Evolutionary conservation across 2,888 invertebrate genomes (phyloP).

Genomic region (Allygus modestus): DNA sequence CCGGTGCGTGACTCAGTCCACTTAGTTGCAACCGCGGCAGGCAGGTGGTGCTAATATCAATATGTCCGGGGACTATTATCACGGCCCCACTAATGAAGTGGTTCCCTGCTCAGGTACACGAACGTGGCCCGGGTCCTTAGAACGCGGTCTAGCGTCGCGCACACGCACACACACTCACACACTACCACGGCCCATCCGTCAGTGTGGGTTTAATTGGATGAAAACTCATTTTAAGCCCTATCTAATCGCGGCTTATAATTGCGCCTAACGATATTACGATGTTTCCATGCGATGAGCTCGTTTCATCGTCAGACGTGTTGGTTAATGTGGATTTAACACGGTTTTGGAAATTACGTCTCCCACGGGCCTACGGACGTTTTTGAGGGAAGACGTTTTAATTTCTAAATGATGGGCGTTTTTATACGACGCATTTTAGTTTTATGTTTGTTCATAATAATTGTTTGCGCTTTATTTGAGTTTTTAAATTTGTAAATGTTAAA

Average conservation of each 20-base stretch:
- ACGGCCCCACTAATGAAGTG: constrained; percentile 60
- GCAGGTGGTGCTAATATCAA: constrained; percentile 62
- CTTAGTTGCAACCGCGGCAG: constrained; percentile 41
- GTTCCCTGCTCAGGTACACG: constrained; percentile 37
- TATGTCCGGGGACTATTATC: constrained; percentile 58
- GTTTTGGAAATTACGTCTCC: constrained; percentile 17
- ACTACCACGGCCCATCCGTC: neutral
- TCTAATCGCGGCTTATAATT: constrained; percentile 46
- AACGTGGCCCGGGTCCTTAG: neutral
- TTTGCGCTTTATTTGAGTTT: no score
- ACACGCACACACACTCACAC: constrained; percentile 35
- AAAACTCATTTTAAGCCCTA: constrained; percentile 48
- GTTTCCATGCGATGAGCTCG: constrained; percentile 49
- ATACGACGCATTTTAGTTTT: no score
- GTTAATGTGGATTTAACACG: constrained; percentile 50
- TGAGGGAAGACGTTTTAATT: constrained; percentile 29
- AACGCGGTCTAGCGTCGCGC: constrained; percentile 6
- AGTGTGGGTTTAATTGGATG: constrained; percentile 54
- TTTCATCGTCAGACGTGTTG: constrained; percentile 46
- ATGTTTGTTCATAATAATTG: no score
- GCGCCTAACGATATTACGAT: constrained; percentile 44
- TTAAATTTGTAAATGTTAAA: no score
- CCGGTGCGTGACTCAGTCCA: constrained; percentile 61
- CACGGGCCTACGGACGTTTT: neutral
- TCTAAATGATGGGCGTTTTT: neutral